Evolutionary conservation across 2,797 vertebrate species (phyloP).

Genomic region (Ctenopoma kingsleyae): DNA sequence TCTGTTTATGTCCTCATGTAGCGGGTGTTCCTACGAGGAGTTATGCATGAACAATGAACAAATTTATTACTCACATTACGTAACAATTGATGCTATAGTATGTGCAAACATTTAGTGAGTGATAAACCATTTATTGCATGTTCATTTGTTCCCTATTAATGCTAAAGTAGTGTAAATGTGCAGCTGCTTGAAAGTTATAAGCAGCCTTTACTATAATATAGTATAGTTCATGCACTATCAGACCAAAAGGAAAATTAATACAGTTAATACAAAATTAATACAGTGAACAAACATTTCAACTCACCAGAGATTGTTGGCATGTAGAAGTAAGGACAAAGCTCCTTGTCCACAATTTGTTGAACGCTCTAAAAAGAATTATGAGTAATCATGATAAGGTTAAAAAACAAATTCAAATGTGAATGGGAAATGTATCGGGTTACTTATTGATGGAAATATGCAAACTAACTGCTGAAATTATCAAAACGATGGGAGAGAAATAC

Average conservation of each 20-base stretch:
- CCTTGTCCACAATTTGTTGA: slow-evolving; percentile 68
- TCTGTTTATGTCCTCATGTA: too few relatives aligned
- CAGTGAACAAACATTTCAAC: slow-evolving; percentile 18
- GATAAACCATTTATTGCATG: too few relatives aligned
- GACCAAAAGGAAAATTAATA: not conserved
- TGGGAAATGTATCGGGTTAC: not conserved
- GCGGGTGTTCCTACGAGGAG: too few relatives aligned
- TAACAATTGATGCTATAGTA: too few relatives aligned
- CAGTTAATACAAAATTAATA: too few relatives aligned
- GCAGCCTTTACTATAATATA: not conserved
- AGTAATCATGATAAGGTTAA: not conserved
- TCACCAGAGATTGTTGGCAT: slow-evolving; percentile 83
- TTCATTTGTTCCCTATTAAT: too few relatives aligned
- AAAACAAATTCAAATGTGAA: not conserved
- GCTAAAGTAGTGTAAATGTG: not conserved
- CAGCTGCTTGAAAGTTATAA: not conserved
- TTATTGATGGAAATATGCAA: not conserved
- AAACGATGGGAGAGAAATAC: not conserved
- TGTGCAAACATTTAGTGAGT: too few relatives aligned
- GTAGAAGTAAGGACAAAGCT: slow-evolving; percentile 86
- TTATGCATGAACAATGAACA: too few relatives aligned
- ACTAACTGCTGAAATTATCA: not conserved
- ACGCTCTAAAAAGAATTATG: slow-evolving; percentile 67
- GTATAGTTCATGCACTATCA: not conserved
- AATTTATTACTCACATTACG: too few relatives aligned